Base-by-base conservation (phyloP, 2,888 invertebrate genomes). In the Lymantria dispar region DNA sequence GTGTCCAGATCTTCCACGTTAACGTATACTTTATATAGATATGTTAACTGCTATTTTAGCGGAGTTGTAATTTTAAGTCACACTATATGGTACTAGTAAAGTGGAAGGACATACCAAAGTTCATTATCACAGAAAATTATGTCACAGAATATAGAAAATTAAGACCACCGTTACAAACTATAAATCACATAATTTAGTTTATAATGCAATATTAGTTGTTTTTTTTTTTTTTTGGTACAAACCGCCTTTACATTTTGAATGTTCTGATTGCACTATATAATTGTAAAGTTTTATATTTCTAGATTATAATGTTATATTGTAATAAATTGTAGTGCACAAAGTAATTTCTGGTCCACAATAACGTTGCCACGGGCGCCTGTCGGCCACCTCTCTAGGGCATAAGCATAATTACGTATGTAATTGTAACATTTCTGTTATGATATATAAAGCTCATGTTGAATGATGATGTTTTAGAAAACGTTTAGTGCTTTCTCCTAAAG, bases 401-500 rank as follows among this genome's bases (percentile, higher is more conserved):
- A 70, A 74, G 76, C 72, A 67, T 14, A 29, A 8, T 22, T 68
- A 77, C 72, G 73, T 78, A 75, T 60, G 70, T 67, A 68, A 72
- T 69, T 71, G 64, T 78, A 78, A 83, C 71, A 71, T 57, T 78
- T 83, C 68, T 80, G 80, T 85, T 82, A 67, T 80, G 78, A 75
- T 77, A 72, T n/a, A n/a, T 76, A 68, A 74, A 74, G 68, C 74
- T 76, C 76, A 76, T 80, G 78, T 82, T 83, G 83, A 80, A 74
- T 76, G 77, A 77, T 70, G 65, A 82, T 80, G 75, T 82, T 85
- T 87, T 87, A 86, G 80, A 81, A 72, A 80, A 77, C 75, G 78
- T 83, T 86, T 83, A 83, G 85, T 85, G 83, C 83, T 87, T 85
- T 78, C 80, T 78, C 80, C 69, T 81, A 78, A 82, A 84, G 80